phyloP scores from a whole-genome alignment of 2,113 vertebrate species.

The Pogonocichla stellata region DNA sequence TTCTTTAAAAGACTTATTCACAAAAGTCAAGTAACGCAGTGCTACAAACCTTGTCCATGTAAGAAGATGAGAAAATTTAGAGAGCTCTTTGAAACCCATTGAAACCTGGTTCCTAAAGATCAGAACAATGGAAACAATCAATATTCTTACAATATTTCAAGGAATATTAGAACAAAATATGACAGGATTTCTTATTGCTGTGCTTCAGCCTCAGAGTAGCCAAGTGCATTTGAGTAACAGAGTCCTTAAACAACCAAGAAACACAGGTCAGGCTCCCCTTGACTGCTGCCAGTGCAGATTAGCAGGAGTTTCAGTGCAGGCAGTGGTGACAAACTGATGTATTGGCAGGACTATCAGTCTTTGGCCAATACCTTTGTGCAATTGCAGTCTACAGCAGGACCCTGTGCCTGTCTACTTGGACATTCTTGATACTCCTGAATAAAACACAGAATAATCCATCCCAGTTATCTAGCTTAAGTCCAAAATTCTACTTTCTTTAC shows the following conservation, averaged over 20 bases:
- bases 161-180: neutral
- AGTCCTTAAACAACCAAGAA: neutral
- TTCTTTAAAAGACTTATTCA: neutral
- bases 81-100: neutral
- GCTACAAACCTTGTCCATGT: neutral
- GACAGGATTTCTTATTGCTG: neutral
- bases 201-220: neutral
- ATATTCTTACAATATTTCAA: neutral
- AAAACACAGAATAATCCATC: neutral
- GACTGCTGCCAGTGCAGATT: neutral
- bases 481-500: neutral
- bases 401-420: neutral
- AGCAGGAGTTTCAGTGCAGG: neutral
- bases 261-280: fast-evolving
- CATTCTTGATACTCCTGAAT: neutral
- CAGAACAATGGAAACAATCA: neutral
- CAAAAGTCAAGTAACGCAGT: neutral
- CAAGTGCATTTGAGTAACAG: neutral
- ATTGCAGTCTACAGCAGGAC: neutral
- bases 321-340: neutral
- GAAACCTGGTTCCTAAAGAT: neutral
- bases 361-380: neutral
- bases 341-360: neutral
- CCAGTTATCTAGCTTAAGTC: neutral
- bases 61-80: neutral